phyloP scores from a whole-genome alignment of 2,888 invertebrate genomes.

The Busseola fusca region DNA sequence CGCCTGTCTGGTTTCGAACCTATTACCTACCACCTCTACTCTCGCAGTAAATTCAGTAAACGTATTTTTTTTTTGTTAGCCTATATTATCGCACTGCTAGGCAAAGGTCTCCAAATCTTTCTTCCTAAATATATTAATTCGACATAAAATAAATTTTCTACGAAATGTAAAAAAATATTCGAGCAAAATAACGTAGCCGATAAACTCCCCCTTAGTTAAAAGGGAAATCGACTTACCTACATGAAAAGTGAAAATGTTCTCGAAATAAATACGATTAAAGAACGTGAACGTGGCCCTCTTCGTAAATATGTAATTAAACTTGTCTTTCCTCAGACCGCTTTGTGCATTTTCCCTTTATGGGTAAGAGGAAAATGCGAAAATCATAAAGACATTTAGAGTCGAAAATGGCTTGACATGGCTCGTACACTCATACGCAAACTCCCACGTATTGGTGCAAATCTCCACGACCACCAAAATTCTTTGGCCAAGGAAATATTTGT shows the following conservation, averaged over 20 bases:
- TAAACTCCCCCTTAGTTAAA: neutral
- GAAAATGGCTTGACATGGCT: neutral
- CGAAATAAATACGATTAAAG: neutral
- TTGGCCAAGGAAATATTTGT: constrained; percentile 3
- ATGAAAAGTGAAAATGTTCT: neutral
- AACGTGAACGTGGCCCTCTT: neutral
- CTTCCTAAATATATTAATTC: neutral
- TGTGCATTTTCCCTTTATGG: neutral
- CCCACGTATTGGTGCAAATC: neutral
- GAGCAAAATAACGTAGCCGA: neutral
- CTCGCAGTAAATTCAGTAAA: neutral
- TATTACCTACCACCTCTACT: neutral
- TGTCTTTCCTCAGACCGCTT: neutral
- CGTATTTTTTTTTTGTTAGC: neutral
- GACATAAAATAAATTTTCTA: neutral
- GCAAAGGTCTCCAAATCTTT: neutral
- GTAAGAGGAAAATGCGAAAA: no score
- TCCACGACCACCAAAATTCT: neutral
- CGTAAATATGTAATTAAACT: neutral
- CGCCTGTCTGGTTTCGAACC: neutral
- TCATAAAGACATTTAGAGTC: neutral
- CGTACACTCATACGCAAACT: neutral
- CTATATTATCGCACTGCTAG: neutral
- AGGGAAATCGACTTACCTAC: neutral
- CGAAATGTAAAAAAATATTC: neutral